phyloP scores from a whole-genome alignment of 2,113 vertebrate species.

The Oreocharis arfaki region DNA sequence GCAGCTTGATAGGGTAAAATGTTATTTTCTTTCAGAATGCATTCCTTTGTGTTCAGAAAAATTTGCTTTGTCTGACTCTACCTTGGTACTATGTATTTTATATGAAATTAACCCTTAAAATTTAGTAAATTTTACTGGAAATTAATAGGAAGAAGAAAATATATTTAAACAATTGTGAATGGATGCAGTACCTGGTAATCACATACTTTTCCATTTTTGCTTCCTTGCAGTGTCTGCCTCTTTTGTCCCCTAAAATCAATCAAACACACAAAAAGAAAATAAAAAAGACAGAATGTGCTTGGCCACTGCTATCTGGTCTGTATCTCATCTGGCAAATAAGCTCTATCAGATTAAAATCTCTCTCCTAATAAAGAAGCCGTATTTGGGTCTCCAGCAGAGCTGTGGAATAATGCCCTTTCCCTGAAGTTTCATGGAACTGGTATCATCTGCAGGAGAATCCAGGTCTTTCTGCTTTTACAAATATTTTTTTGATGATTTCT shows the following conservation, averaged over 20 bases:
- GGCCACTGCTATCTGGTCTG: neutral
- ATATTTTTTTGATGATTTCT: neutral
- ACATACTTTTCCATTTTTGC: neutral
- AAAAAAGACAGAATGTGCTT: neutral
- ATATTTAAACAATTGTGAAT: neutral
- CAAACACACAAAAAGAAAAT: neutral
- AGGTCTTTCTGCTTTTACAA: neutral
- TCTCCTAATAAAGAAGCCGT: neutral
- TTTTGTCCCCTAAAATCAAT: neutral
- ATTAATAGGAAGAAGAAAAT: neutral
- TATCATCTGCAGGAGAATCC: neutral
- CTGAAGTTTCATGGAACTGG: neutral
- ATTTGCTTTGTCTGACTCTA: neutral
- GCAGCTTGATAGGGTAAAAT: neutral
- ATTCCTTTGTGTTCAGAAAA: neutral
- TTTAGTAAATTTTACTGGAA: neutral
- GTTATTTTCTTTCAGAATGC: neutral
- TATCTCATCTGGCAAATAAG: neutral
- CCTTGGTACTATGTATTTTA: neutral
- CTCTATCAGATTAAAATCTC: neutral
- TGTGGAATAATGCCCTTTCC: neutral
- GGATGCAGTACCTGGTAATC: neutral
- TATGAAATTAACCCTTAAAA: neutral
- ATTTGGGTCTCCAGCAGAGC: neutral
- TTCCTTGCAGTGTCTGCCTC: neutral